phyloP scores from a whole-genome alignment of 2,113 vertebrate species.

The Bos taurus region ARS-UCD2.0 NC_037345.1:46041001-46041500 shows the following conservation, averaged over 20 bases:
- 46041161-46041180: not conserved
- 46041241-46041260: not conserved
- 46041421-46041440: not conserved
- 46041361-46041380: slow-evolving; percentile 9
- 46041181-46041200: not conserved
- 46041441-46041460: not conserved
- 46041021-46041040: not conserved
- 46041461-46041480: too few relatives aligned
- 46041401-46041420: not conserved
- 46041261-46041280: not conserved
- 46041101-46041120: not conserved
- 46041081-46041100: not conserved
- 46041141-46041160: not conserved
- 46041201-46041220: not conserved
- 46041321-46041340: not conserved
- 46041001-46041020: not conserved
- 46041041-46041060: not conserved
- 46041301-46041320: not conserved
- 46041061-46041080: not conserved
- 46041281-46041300: not conserved
- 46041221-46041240: accelerated
- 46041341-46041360: not conserved
- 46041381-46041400: not conserved
- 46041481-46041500: not conserved
- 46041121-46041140: not conserved